These are phyloP conservation scores for Agrilus biguttatus DNA, from an alignment of 2,888 invertebrate genomes.

Conservation along the genomic window DNA sequence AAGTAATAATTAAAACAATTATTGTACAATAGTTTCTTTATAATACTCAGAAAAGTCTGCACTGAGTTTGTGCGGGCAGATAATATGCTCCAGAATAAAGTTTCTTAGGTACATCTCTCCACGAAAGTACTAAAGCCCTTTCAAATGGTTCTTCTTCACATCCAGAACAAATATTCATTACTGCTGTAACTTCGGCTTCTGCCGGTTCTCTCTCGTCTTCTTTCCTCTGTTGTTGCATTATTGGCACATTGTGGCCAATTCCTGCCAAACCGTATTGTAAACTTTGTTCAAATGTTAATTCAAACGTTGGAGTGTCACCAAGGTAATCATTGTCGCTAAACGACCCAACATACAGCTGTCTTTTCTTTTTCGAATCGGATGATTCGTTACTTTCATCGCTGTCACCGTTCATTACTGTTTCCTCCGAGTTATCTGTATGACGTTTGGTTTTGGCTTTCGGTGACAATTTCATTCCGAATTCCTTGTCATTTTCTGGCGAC, in stretches of 20 bases:
- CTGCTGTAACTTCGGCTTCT: slow-evolving; percentile 67
- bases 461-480: slow-evolving; percentile 11
- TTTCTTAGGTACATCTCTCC: slow-evolving; percentile 61
- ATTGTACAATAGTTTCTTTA: too few species aligned
- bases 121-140: slow-evolving; percentile 62
- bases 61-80: slow-evolving; percentile 49
- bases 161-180: slow-evolving; percentile 63
- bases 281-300: slow-evolving; percentile 32
- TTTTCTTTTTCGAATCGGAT: slow-evolving; percentile 25
- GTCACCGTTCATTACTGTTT: not conserved
- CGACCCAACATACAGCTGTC: slow-evolving; percentile 50
- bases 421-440: slow-evolving; percentile 2
- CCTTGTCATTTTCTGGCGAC: slow-evolving; percentile 5
- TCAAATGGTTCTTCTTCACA: slow-evolving; percentile 67
- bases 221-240: slow-evolving; percentile 44
- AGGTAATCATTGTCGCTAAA: slow-evolving; percentile 53
- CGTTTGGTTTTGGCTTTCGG: slow-evolving; percentile 5
- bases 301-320: slow-evolving; percentile 40
- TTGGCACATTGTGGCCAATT: slow-evolving; percentile 48
- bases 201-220: slow-evolving; percentile 66
- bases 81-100: slow-evolving; percentile 58
- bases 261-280: slow-evolving; percentile 51
- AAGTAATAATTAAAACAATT: too few species aligned
- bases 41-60: slow-evolving; percentile 41
- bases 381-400: not conserved